A percentile compares a stretch with the other conserved stretches of the same genome.
These are phyloP conservation scores for Tethea ocularis DNA, from an alignment of 2,888 invertebrate genomes.

Conservation along the genomic window DNA sequence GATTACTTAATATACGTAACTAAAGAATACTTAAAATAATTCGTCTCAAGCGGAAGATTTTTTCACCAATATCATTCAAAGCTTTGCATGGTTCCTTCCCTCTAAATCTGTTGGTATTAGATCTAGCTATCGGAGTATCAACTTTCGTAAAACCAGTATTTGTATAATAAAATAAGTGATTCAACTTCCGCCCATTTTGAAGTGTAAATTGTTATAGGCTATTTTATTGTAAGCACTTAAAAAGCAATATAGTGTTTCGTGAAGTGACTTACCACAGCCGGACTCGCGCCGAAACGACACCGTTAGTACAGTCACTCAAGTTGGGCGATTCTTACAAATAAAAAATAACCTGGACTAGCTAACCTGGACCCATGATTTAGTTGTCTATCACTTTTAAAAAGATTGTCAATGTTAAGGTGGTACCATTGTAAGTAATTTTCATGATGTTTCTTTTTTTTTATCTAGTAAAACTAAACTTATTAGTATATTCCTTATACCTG, in stretches of 20 bases:
- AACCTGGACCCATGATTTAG: not conserved
- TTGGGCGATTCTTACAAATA: not conserved
- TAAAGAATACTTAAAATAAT: too few relatives aligned
- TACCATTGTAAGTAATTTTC: too few relatives aligned
- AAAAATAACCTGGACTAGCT: not conserved
- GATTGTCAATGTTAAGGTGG: too few relatives aligned
- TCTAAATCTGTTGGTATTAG: not conserved
- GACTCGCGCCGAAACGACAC: slow-evolving; percentile 21
- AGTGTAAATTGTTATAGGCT: slow-evolving; percentile 67
- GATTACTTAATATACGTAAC: too few relatives aligned
- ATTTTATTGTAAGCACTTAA: slow-evolving; percentile 63
- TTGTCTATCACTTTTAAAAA: too few relatives aligned
- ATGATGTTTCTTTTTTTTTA: too few relatives aligned
- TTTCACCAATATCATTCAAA: too few relatives aligned
- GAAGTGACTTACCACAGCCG: slow-evolving; percentile 36
- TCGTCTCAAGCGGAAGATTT: too few relatives aligned
- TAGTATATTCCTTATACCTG: too few relatives aligned
- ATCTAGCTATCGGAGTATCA: too few relatives aligned
- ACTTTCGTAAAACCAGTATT: slow-evolving; percentile 33
- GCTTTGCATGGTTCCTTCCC: too few relatives aligned
- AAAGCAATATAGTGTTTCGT: slow-evolving; percentile 69
- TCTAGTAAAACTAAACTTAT: too few relatives aligned
- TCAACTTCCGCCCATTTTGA: slow-evolving; percentile 61
- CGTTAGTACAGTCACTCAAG: slow-evolving; percentile 18
- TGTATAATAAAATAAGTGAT: slow-evolving; percentile 59